A percentile compares a stretch with the other conserved stretches of the same genome.
phyloP scores from a whole-genome alignment of 2,888 invertebrate species.

The Standfussiana lucernea region DNA sequence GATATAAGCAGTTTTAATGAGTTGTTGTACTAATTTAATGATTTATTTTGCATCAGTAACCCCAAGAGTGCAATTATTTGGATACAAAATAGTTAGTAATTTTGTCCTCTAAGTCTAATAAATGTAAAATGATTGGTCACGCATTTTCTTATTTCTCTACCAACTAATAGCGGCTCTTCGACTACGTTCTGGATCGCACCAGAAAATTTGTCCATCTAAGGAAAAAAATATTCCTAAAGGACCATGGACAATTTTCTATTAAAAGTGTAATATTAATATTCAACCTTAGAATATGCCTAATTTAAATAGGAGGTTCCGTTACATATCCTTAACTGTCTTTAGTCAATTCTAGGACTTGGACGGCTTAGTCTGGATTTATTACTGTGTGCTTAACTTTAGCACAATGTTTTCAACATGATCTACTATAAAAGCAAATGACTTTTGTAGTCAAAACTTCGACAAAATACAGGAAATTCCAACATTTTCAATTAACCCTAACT shows the following conservation, averaged over 20 bases:
- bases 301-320: no score
- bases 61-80: background rate
- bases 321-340: no score
- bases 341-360: no score
- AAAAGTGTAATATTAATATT: no score
- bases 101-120: background rate
- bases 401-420: no score
- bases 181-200: background rate
- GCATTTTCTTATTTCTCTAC: background rate
- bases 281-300: no score
- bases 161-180: background rate
- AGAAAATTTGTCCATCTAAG: background rate
- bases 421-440: no score
- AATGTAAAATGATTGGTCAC: background rate
- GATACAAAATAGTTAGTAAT: background rate
- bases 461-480: no score
- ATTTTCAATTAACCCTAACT: no score
- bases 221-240: background rate
- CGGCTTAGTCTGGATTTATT: no score
- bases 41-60: background rate
- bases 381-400: no score
- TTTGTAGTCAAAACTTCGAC: no score
- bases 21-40: conserved; percentile 13
- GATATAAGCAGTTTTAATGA: background rate
- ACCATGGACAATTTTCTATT: background rate